Percentiles rank a stretch among this genome's conserved stretches.
Conservation (phyloP, 2,113 vertebrate genomes). For the Grammomys dolichurus region DNA sequence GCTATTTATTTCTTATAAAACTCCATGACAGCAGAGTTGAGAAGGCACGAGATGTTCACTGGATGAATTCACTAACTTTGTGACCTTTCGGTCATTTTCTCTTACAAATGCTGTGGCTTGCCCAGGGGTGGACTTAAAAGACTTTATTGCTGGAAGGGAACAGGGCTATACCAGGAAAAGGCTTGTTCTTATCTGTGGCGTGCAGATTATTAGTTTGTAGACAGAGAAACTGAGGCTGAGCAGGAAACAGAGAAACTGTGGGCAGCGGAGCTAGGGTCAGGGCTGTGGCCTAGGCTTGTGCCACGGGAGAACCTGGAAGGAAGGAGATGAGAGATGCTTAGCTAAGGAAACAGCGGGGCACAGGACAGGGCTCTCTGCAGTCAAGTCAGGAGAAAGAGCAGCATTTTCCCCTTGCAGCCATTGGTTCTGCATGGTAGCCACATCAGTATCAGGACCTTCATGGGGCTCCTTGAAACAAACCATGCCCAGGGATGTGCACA, state of each 20-base stretch:
- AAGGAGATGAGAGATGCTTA: background rate
- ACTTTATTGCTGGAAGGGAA: background rate
- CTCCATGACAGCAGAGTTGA: background rate
- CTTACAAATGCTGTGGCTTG: background rate
- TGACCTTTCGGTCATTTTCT: background rate
- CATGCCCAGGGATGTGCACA: background rate
- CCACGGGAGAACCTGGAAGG: background rate
- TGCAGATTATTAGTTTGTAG: background rate
- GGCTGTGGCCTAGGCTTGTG: background rate
- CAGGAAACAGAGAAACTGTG: background rate
- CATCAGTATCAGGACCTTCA: background rate
- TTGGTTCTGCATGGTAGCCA: background rate
- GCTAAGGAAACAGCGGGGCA: background rate
- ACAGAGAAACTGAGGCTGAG: background rate
- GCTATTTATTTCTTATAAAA: conserved; percentile 69
- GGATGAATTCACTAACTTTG: background rate
- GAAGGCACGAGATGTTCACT: conserved; percentile 20
- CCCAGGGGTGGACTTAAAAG: background rate
- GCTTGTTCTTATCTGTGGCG: too few relatives aligned
- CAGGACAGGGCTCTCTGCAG: background rate
- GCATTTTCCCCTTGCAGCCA: background rate
- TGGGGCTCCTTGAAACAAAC: background rate
- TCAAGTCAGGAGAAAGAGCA: background rate
- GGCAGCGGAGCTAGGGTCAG: background rate
- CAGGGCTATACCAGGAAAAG: background rate